A percentile compares a stretch with the other conserved stretches of the same genome.
phyloP scores from a whole-genome alignment of 2,113 vertebrate species.

The Rousettus leschenaultii region DNA sequence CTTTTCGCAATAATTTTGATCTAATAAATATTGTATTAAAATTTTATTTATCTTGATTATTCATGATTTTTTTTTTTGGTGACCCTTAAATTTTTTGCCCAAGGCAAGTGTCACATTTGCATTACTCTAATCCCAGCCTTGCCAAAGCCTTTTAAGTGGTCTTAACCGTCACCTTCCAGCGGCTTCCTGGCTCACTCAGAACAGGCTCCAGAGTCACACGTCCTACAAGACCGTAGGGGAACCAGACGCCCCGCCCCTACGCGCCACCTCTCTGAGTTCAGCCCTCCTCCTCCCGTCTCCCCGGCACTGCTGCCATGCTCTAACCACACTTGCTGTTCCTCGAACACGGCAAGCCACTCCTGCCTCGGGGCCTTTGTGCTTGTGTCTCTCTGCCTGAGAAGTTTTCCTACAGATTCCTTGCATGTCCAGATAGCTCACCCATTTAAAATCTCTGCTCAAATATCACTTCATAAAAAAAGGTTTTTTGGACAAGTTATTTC shows the following conservation, averaged over 20 bases:
- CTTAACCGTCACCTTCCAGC: neutral
- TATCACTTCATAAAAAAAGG: neutral
- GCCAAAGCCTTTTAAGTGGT: neutral
- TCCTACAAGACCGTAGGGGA: neutral
- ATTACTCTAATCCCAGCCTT: neutral
- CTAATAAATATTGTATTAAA: neutral
- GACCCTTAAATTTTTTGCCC: neutral
- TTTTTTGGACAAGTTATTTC: neutral
- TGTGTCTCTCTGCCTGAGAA: neutral
- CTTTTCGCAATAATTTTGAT: neutral
- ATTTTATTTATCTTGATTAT: neutral
- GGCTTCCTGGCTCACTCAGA: neutral
- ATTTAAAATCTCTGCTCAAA: neutral
- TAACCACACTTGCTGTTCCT: neutral
- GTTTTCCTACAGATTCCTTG: neutral
- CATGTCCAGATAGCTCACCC: neutral
- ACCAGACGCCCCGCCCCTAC: neutral
- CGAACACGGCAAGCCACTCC: neutral
- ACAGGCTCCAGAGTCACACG: neutral
- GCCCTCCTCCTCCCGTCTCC: neutral
- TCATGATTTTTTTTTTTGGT: neutral
- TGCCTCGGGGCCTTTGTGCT: neutral
- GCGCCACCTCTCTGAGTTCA: neutral
- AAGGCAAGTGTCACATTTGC: neutral
- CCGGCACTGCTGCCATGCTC: neutral